These are phyloP conservation scores for Drosophila anomalata DNA, from an alignment of 2,888 invertebrate species.

Conservation along the genomic window DNA sequence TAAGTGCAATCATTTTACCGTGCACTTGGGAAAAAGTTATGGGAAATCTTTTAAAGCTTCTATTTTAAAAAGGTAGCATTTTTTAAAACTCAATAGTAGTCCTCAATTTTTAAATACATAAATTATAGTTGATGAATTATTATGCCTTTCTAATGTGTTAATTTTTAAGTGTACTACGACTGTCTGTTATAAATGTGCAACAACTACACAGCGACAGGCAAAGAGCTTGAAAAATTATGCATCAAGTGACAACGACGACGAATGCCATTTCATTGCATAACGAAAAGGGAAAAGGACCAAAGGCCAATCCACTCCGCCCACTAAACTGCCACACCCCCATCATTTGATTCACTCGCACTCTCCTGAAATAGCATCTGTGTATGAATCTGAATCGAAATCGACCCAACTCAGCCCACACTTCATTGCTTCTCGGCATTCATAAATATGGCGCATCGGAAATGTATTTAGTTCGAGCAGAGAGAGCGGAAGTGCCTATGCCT, in stretches of 20 bases:
- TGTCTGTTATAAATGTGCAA: slow-evolving; percentile 68
- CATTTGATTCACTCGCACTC: not conserved
- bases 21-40: slow-evolving; percentile 12
- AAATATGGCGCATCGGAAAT: slow-evolving; percentile 64
- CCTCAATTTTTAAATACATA: too few relatives aligned
- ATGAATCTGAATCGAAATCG: slow-evolving; percentile 3
- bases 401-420: slow-evolving; percentile 13
- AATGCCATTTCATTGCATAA: slow-evolving; percentile 54
- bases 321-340: not conserved
- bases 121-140: too few relatives aligned
- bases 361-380: not conserved
- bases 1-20: slow-evolving; percentile 75
- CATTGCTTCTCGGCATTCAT: slow-evolving; percentile 27
- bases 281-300: slow-evolving; percentile 27
- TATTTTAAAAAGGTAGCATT: too few relatives aligned
- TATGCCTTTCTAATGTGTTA: too few relatives aligned
- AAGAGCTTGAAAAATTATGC: slow-evolving; percentile 70
- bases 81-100: too few relatives aligned
- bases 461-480: slow-evolving; percentile 55
- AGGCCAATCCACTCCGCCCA: not conserved
- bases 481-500: slow-evolving; percentile 60
- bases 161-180: slow-evolving; percentile 3
- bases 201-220: slow-evolving; percentile 64
- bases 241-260: slow-evolving; percentile 56
- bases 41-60: too few relatives aligned